Conservation (phyloP, 2,797 vertebrate species). For the Limnodromus scolopaceus region DNA sequence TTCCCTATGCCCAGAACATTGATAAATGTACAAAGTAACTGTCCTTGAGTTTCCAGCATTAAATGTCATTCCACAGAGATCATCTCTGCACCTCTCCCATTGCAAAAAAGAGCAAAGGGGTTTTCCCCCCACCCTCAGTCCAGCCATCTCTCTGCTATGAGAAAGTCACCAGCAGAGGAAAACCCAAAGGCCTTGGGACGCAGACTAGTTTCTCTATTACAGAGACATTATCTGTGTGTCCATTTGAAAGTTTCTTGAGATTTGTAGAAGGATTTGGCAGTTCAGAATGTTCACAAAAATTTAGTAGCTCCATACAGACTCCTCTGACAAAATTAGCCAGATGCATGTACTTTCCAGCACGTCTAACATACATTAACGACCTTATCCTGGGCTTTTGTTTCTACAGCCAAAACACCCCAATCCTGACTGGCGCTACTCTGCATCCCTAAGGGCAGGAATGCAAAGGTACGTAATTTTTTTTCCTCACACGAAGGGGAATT, state of each 20-base stretch:
- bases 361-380: background rate
- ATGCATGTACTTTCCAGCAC: background rate
- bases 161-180: background rate
- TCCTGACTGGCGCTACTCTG: constrained; percentile 97
- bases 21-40: background rate
- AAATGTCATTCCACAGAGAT: background rate
- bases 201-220: background rate
- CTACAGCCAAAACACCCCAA: constrained; percentile 91
- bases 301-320: background rate
- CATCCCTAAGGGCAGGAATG: constrained; percentile 96
- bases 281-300: background rate
- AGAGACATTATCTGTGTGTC: background rate
- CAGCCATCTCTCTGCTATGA: background rate
- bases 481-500: background rate
- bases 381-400: constrained; percentile 72
- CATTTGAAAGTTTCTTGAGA: background rate
- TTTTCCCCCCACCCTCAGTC: background rate
- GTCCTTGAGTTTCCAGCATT: background rate
- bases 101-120: background rate
- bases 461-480: constrained; percentile 85
- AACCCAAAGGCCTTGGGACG: background rate
- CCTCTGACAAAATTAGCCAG: background rate
- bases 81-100: background rate
- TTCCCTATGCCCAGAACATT: background rate
- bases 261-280: background rate